These are phyloP conservation scores for Eurypyga helias DNA, from an alignment of 2,113 vertebrate genomes.

Conservation along the genomic window DNA sequence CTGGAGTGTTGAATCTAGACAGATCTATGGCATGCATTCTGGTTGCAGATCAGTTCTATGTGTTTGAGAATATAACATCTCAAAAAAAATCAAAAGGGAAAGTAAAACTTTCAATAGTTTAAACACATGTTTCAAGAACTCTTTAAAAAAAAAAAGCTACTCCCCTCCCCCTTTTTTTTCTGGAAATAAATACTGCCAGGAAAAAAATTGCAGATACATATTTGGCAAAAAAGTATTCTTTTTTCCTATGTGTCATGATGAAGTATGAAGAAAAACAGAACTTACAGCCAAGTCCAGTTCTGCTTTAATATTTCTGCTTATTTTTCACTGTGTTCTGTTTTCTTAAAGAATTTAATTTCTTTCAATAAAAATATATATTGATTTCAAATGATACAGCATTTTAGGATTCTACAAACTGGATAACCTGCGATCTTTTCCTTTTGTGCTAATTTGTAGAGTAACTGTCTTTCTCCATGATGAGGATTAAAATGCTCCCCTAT, in stretches of 20 bases:
- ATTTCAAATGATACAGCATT: not conserved
- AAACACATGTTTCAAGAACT: conserved; percentile 47
- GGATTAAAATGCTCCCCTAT: not conserved
- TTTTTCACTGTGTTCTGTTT: not conserved
- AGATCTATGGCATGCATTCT: not conserved
- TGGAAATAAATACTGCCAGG: conserved; percentile 56
- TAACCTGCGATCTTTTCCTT: not conserved
- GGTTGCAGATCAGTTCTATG: conserved; percentile 48
- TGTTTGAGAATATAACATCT: conserved; percentile 19
- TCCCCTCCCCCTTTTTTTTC: not conserved
- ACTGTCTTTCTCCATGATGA: not conserved
- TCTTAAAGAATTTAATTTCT: not conserved
- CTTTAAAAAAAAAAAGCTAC: not conserved
- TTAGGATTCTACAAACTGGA: not conserved
- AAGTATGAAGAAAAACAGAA: conserved; percentile 48
- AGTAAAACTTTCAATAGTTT: conserved; percentile 38
- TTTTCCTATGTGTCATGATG: conserved; percentile 15
- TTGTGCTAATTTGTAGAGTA: not conserved
- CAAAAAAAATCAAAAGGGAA: conserved; percentile 28
- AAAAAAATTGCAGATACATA: conserved; percentile 58
- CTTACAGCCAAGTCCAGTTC: conserved; percentile 21
- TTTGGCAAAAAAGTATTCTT: conserved; percentile 31
- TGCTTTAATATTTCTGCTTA: not conserved
- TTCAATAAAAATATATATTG: not conserved
- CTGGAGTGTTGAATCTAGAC: not conserved